These are phyloP conservation scores for Himantopus leucocephalus DNA, from an alignment of 2,113 vertebrate species.

Conservation along the genomic window DNA sequence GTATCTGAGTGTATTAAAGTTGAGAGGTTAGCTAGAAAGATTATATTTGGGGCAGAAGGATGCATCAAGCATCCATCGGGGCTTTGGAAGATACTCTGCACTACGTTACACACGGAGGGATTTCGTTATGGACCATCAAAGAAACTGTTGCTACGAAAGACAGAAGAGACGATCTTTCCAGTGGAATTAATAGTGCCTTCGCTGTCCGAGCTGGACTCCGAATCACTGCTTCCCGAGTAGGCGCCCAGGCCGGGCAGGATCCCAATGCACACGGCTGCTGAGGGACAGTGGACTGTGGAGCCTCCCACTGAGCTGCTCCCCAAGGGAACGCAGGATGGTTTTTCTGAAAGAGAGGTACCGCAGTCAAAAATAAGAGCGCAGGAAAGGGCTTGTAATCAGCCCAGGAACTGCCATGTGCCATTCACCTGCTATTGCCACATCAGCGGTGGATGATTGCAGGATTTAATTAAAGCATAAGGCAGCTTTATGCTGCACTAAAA, in stretches of 20 bases:
- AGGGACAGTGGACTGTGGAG: slow-evolving; percentile 86
- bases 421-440: not conserved
- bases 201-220: slow-evolving; percentile 95
- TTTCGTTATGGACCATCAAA: slow-evolving; percentile 74
- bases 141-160: slow-evolving; percentile 80
- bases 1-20: slow-evolving; percentile 21
- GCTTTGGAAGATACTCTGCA: slow-evolving; percentile 24
- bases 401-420: not conserved
- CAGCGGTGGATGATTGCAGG: not conserved
- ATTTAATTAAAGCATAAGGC: not conserved
- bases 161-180: slow-evolving; percentile 83
- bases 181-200: slow-evolving; percentile 91
- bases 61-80: not conserved
- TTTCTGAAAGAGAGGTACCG: slow-evolving; percentile 56
- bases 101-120: not conserved
- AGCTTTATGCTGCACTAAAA: not conserved
- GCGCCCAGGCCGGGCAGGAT: slow-evolving; percentile 92
- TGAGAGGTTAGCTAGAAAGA: slow-evolving; percentile 34
- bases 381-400: not conserved
- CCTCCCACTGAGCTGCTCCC: slow-evolving; percentile 63
- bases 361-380: accelerated
- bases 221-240: slow-evolving; percentile 97
- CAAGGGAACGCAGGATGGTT: slow-evolving; percentile 51
- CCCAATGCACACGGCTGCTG: slow-evolving; percentile 91
- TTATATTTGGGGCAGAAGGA: slow-evolving; percentile 25